A percentile compares a stretch with the other conserved stretches of the same genome.
Evolutionary conservation across 2,888 invertebrate species (phyloP).

Genomic region (Sturmia bella): DNA sequence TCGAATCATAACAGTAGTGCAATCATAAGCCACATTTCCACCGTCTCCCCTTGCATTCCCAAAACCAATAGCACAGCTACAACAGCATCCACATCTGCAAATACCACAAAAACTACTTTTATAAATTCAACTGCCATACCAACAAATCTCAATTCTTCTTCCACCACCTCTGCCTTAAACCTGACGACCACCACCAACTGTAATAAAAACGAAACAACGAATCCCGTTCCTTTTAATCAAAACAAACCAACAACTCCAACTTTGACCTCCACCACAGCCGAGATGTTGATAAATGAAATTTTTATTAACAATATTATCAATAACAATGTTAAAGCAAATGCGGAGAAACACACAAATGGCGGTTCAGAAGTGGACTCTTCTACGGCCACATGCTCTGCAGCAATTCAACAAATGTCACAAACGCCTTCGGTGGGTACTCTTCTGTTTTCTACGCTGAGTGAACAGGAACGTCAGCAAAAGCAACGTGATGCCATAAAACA

Average conservation of each 20-base stretch:
- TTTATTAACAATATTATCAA: slow-evolving; percentile 81
- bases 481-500: slow-evolving; percentile 66
- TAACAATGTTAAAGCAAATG: slow-evolving; percentile 74
- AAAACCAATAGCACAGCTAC: slow-evolving; percentile 45
- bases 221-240: slow-evolving; percentile 59
- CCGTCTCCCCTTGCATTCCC: slow-evolving; percentile 42
- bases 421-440: slow-evolving; percentile 77
- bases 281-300: slow-evolving; percentile 81
- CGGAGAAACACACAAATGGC: slow-evolving; percentile 60
- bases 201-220: slow-evolving; percentile 57
- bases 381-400: slow-evolving; percentile 44
- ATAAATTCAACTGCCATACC: slow-evolving; percentile 67
- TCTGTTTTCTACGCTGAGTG: slow-evolving; percentile 78
- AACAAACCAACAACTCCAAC: slow-evolving; percentile 71
- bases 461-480: slow-evolving; percentile 78
- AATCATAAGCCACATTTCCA: slow-evolving; percentile 39
- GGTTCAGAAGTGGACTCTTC: slow-evolving; percentile 66
- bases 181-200: slow-evolving; percentile 71
- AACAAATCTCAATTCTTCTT: slow-evolving; percentile 73
- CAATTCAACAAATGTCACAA: slow-evolving; percentile 52
- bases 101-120: slow-evolving; percentile 46
- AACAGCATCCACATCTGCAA: slow-evolving; percentile 61
- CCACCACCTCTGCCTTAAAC: slow-evolving; percentile 60
- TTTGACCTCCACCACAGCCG: slow-evolving; percentile 78
- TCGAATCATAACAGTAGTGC: slow-evolving; percentile 58